Evolutionary conservation across 37 sponge, comb jelly and placozoan genomes (phyloP).

Genomic region (Amphimedon queenslandica): DNA sequence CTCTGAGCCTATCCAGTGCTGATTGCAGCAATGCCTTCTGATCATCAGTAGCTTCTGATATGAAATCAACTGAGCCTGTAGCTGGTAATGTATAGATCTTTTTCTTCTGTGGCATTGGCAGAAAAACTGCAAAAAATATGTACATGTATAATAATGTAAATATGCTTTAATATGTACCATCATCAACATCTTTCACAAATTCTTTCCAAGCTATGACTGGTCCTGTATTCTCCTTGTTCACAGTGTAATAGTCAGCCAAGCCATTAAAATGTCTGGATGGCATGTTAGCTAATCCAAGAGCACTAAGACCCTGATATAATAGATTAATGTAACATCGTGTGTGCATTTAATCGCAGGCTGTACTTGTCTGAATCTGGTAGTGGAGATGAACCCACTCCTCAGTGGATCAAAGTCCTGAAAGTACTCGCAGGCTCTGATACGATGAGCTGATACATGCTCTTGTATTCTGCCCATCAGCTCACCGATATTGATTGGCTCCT

Average conservation of each 20-base stretch:
- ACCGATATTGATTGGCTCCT: constrained; percentile 23
- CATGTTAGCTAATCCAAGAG: constrained; percentile 58
- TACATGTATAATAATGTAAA: background rate
- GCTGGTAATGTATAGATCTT: background rate
- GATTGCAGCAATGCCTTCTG: constrained; percentile 33
- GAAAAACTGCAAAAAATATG: background rate
- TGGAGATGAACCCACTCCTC: constrained; percentile 72
- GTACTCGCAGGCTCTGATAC: constrained; percentile 71
- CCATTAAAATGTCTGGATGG: constrained; percentile 51
- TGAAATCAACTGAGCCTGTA: constrained; percentile 47
- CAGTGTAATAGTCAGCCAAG: constrained; percentile 55
- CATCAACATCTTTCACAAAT: constrained; percentile 64
- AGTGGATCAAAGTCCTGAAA: constrained; percentile 90
- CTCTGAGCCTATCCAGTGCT: constrained; percentile 61
- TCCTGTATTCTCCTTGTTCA: constrained; percentile 49
- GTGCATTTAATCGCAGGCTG: no score
- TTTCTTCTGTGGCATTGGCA: background rate
- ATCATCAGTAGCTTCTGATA: constrained; percentile 16
- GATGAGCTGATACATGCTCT: constrained; percentile 50
- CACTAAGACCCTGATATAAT: constrained; percentile 35
- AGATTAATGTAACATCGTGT: background rate
- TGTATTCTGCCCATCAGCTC: constrained; percentile 52
- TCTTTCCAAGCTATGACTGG: constrained; percentile 61
- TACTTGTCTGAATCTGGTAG: constrained; percentile 74
- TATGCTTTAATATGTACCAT: no score